Base-by-base conservation (phyloP, 2,797 vertebrate species). In the Gadopsis bispinosus region DNA sequence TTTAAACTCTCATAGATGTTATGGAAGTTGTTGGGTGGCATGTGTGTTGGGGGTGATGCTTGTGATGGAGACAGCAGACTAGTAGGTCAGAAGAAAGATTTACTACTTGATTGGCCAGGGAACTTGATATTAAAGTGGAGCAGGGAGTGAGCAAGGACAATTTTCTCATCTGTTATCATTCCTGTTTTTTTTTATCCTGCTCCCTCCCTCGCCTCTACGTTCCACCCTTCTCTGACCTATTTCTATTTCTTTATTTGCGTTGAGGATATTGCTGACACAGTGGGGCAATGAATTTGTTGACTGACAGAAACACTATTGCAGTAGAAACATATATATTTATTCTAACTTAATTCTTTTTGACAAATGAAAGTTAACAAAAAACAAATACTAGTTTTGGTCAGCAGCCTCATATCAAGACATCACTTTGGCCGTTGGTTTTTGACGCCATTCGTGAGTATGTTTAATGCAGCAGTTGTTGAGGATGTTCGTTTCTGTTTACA, bases 121-220 rank as follows among this genome's bases (percentile, higher is more conserved):
- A 63, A 81, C 20, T 56, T 84, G 9, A 66, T 67, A 77, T 76
- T 84, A 69, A 74, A 70, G 37, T 56, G 41, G 50, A 69, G 59
- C 48, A 54, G 7, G 0, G 51, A 6, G 26, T 19, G 35, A 73
- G 47, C 60, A 63, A 80, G 70, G 69, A 82, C 76, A 72, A 35
- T 33, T 67, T 69, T 73, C 41, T 80, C 80, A 69, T 80, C 39
- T 73, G 59, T 79, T 80, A 71, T 73, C 10, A n/a, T 77, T 53
- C 13, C 33, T 53, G 9, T 31, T 59, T 64, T 53, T 70, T 70
- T 50, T 55, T 5, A n/a, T 62, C 31, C 7, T 47, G 9, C n/a
- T 48, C 16, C 33, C 17, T 61, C 22, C 13, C 16, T 43, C 14
- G 5, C 14, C 11, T 59, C 26, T n/a, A 2, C 16, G 33, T 16